Evolutionary conservation across 2,113 vertebrate species (phyloP).

Genomic region (Apeltes quadracus): DNA sequence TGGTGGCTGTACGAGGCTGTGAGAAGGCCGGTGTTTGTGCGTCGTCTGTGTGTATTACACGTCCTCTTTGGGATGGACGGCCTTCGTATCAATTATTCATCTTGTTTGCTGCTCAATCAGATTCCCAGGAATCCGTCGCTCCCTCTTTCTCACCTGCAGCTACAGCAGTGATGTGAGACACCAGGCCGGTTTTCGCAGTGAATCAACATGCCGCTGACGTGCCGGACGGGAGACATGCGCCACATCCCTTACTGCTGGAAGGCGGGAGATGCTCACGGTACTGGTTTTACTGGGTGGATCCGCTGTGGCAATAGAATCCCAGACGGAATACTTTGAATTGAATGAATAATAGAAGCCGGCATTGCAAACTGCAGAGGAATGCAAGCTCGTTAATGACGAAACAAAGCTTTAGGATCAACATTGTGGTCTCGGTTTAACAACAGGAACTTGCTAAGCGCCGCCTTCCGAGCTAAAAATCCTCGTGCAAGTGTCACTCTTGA

Average conservation of each 20-base stretch:
- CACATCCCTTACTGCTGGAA: conserved; percentile 27
- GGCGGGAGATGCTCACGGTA: conserved; percentile 10
- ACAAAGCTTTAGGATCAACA: background rate
- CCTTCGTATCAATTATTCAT: conserved; percentile 75
- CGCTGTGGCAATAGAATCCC: conserved; percentile 15
- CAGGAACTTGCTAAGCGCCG: background rate
- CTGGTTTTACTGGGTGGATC: conserved; percentile 25
- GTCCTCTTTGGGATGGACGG: conserved; percentile 51
- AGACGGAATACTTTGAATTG: no score
- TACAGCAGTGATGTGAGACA: conserved; percentile 52
- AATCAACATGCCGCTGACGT: conserved; percentile 59
- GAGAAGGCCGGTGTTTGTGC: conserved; percentile 52
- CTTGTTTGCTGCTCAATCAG: conserved; percentile 68
- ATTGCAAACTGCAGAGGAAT: background rate
- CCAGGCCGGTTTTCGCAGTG: conserved; percentile 35
- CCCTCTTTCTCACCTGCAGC: conserved; percentile 64
- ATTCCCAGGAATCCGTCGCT: conserved; percentile 62
- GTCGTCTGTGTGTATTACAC: conserved; percentile 48
- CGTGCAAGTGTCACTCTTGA: background rate
- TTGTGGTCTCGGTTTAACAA: conserved; percentile 7
- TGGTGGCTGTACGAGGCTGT: conserved; percentile 36
- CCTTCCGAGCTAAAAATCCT: background rate
- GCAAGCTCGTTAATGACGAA: conserved; percentile 8
- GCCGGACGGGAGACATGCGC: conserved; percentile 31
- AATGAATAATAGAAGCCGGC: conserved; percentile 34